Percentiles rank a stretch among this genome's conserved stretches.
Evolutionary conservation across 2,888 invertebrate species (phyloP).

Genomic region (Uloborus plumipes): DNA sequence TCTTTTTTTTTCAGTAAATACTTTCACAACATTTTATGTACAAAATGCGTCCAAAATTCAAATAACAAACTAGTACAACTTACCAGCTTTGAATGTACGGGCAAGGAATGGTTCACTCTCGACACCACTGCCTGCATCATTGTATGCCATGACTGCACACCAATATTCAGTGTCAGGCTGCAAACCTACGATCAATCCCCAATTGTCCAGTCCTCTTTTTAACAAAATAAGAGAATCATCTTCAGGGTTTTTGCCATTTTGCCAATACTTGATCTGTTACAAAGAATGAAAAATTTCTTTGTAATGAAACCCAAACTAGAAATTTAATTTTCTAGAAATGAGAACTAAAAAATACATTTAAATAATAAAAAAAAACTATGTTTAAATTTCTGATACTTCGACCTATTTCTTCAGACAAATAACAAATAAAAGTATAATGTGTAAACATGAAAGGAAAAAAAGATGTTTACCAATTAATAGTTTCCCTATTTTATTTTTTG

Average conservation of each 20-base stretch:
- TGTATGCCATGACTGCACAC: constrained; percentile 96
- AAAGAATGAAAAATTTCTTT: background rate
- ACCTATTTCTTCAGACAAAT: too few relatives aligned
- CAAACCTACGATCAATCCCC: constrained; percentile 92
- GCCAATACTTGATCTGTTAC: constrained; percentile 88
- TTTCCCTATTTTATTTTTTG: too few relatives aligned
- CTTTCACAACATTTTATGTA: too few relatives aligned
- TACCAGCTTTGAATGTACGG: constrained; percentile 71
- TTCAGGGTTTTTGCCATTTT: constrained; percentile 79
- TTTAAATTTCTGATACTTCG: background rate
- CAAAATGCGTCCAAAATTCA: too few relatives aligned
- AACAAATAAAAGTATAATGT: too few relatives aligned
- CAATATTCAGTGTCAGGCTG: constrained; percentile 93
- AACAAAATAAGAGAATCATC: constrained; percentile 72
- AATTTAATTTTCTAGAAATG: background rate
- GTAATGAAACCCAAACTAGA: background rate
- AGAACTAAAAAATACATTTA: background rate
- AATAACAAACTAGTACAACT: background rate
- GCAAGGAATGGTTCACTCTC: constrained; percentile 89
- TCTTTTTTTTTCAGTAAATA: too few relatives aligned
- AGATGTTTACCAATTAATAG: too few relatives aligned
- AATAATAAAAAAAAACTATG: background rate
- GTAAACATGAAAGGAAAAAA: too few relatives aligned
- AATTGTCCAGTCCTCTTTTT: constrained; percentile 84
- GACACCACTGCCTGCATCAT: constrained; percentile 94